phyloP scores from a whole-genome alignment of 2,888 invertebrate genomes.

The Lymantria dispar region DNA sequence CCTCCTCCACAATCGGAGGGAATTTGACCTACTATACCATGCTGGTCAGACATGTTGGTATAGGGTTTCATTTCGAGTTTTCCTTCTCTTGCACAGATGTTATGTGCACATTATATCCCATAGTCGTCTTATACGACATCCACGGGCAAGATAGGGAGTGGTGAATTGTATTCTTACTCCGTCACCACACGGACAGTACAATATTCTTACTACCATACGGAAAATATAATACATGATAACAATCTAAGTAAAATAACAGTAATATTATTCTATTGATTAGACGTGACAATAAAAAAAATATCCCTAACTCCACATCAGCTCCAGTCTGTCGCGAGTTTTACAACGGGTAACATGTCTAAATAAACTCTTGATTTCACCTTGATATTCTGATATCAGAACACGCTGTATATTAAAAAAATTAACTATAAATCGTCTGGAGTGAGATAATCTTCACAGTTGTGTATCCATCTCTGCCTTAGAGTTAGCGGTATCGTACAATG shows the following conservation, averaged over 20 bases:
- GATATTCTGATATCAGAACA: conserved; percentile 14
- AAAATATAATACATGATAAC: conserved; percentile 1
- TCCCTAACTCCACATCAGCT: background rate
- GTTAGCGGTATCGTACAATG: background rate
- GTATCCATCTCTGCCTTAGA: conserved; percentile 13
- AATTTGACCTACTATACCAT: no score
- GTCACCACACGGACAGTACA: no score
- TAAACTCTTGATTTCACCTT: background rate
- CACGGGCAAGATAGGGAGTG: no score
- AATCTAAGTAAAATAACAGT: background rate
- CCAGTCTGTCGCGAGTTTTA: background rate
- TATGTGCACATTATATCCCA: no score
- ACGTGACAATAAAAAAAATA: background rate
- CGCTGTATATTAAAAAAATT: conserved; percentile 37
- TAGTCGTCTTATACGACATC: no score
- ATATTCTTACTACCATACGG: no score
- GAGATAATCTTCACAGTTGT: conserved; percentile 33
- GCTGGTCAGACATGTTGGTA: no score
- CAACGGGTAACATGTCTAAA: background rate
- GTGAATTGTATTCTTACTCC: no score
- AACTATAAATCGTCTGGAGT: conserved; percentile 36
- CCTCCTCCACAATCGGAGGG: no score
- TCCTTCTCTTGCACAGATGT: no score
- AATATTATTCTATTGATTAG: background rate
- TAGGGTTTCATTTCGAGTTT: no score